A percentile compares a stretch with the other conserved stretches of the same genome.
phyloP scores from a whole-genome alignment of 2,888 invertebrate genomes.

The Lissonota sp. region DNA sequence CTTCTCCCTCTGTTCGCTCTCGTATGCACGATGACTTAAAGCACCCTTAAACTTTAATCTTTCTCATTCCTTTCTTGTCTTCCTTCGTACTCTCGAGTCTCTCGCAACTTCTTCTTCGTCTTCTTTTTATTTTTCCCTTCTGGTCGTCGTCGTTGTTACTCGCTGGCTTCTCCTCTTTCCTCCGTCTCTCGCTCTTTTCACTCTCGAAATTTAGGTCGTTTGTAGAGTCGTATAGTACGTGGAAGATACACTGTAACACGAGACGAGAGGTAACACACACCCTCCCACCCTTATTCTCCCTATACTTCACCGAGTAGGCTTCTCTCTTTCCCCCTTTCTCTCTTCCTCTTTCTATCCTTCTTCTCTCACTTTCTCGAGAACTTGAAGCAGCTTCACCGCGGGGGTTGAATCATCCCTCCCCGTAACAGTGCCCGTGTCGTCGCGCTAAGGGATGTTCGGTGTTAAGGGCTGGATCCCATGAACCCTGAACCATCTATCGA shows the following conservation, averaged over 20 bases:
- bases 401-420: constrained; percentile 58
- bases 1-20: constrained; percentile 14
- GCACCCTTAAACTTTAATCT: constrained; percentile 66
- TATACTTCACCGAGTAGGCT: constrained; percentile 47
- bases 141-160: constrained; percentile 31
- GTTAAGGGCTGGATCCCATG: constrained; percentile 61
- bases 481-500: constrained; percentile 53
- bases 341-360: constrained; percentile 22
- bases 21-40: constrained; percentile 36
- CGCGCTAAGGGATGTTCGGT: constrained; percentile 62
- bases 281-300: constrained; percentile 26
- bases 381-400: constrained; percentile 58
- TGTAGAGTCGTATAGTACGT: constrained; percentile 50
- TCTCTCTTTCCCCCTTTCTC: constrained; percentile 21
- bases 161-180: constrained; percentile 24
- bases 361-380: constrained; percentile 42
- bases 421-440: constrained; percentile 32
- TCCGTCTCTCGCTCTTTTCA: constrained; percentile 49
- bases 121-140: constrained; percentile 10
- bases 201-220: constrained; percentile 63
- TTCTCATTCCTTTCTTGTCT: constrained; percentile 58
- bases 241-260: constrained; percentile 60
- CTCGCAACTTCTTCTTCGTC: constrained; percentile 33
- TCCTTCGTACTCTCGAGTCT: constrained; percentile 46
- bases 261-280: constrained; percentile 59